Evolutionary conservation across 1,140 invertebrate species (phyloP), one percentile per base, ranked within the genome.

Genomic region (Aleiodes sp.): DNA sequence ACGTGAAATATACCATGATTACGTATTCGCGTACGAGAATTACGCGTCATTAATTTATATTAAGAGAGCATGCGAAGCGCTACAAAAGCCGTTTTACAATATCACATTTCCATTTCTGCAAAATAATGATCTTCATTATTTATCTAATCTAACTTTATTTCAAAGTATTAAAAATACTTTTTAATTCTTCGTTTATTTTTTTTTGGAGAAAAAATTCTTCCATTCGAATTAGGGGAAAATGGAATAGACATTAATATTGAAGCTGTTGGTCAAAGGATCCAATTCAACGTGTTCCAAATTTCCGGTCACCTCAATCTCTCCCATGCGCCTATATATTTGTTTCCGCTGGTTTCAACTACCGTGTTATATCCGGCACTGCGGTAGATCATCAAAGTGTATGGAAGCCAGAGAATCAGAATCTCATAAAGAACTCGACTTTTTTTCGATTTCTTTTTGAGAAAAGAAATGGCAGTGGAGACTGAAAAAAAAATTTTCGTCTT

Each of bases 401-500:
- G 4, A 35, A 6, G 31, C 4, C 31, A 10, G 29, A 19, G 57
- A 57, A 24, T 75, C 57, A 41, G 56, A 7, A 33, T 16, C 29
- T 28, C 57, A 56, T 70, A 72, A 76, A 74, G 72, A 75, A 75
- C 65, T 70, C 41, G 33, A 65, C 63, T n/a, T n/a, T 52, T 16
- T n/a, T 52, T 52, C 21, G 4, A 24, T 52, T 52, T 24, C 46
- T 52, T 52, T 52, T 64, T 71, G 75, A 72, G 68, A 68, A 70
- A 72, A 62, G 67, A 60, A 74, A 75, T 66, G 71, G 70, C 69
- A 46, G 24, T 69, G 24, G 66, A 73, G 75, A n/a, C n/a, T n/a
- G n/a, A n/a, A n/a, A n/a, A n/a, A n/a, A n/a, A n/a, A n/a, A n/a
- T n/a, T n/a, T n/a, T n/a, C n/a, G n/a, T n/a, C 68, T 73, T 76